Percentiles rank a stretch among this genome's conserved stretches.
phyloP scores from a whole-genome alignment of 2,113 vertebrate genomes.

The Myiopsitta monachus region DNA sequence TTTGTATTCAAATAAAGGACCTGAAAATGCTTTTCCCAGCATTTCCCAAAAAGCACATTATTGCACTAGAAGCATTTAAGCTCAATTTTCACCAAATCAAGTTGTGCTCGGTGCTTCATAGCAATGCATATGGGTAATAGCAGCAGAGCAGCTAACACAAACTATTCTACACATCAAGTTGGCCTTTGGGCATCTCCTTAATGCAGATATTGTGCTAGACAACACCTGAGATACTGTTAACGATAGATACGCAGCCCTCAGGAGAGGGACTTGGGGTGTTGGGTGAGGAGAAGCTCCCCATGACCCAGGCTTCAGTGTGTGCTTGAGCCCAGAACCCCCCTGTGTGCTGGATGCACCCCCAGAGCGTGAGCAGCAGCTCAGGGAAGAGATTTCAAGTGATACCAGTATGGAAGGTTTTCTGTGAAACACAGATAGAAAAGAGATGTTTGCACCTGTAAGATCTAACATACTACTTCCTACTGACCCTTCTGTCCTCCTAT shows the following conservation, averaged over 20 bases:
- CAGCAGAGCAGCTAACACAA: background rate
- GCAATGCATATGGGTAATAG: background rate
- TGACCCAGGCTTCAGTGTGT: background rate
- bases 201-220: background rate
- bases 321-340: background rate
- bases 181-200: background rate
- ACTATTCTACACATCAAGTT: background rate
- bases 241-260: background rate
- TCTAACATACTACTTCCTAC: background rate
- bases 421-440: background rate
- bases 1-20: background rate
- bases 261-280: background rate
- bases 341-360: background rate
- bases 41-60: background rate
- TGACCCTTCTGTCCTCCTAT: background rate
- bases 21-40: background rate
- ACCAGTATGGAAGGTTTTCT: background rate
- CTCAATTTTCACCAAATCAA: background rate
- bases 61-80: background rate
- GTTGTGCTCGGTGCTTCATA: background rate
- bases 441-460: background rate
- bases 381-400: background rate
- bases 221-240: background rate
- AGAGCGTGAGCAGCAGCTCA: background rate
- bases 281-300: background rate